A percentile compares a stretch with the other conserved stretches of the same genome.
Conservation (phyloP, 64 coral and sea anemone species). For the Hydrozoanthus tunicans region DNA sequence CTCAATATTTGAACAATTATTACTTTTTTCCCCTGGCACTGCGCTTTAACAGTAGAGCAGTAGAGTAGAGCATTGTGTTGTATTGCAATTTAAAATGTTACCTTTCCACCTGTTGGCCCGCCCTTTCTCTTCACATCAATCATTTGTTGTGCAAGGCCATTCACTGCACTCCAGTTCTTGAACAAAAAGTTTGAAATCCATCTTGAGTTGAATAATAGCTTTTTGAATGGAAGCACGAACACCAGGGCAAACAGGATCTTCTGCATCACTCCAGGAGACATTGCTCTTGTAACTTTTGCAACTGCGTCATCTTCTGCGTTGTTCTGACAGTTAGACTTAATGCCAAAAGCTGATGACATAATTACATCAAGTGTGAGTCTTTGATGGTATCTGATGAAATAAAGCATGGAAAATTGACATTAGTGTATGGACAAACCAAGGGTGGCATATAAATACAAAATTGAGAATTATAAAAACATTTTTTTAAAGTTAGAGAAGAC, state of each 20-base stretch:
- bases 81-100: not conserved
- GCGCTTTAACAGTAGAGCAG: not conserved
- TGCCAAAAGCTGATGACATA: slow-evolving; percentile 40
- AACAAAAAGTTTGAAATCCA: slow-evolving; percentile 22
- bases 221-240: slow-evolving; percentile 31
- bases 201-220: slow-evolving; percentile 11
- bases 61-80: too few species aligned
- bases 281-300: slow-evolving; percentile 34
- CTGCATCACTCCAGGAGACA: slow-evolving; percentile 8
- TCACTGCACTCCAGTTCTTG: slow-evolving; percentile 11
- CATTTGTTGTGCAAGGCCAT: slow-evolving; percentile 18
- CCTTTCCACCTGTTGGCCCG: not conserved
- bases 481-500: too few species aligned
- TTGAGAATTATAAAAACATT: too few species aligned
- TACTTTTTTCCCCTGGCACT: not conserved
- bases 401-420: not conserved
- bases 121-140: slow-evolving; percentile 46
- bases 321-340: slow-evolving; percentile 34
- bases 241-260: slow-evolving; percentile 33
- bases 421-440: not conserved
- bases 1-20: not conserved
- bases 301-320: slow-evolving; percentile 2
- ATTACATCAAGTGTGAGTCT: slow-evolving; percentile 52
- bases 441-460: too few species aligned
- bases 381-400: slow-evolving; percentile 26